phyloP scores from a whole-genome alignment of 2,888 invertebrate genomes.

The Aromia moschata region DNA sequence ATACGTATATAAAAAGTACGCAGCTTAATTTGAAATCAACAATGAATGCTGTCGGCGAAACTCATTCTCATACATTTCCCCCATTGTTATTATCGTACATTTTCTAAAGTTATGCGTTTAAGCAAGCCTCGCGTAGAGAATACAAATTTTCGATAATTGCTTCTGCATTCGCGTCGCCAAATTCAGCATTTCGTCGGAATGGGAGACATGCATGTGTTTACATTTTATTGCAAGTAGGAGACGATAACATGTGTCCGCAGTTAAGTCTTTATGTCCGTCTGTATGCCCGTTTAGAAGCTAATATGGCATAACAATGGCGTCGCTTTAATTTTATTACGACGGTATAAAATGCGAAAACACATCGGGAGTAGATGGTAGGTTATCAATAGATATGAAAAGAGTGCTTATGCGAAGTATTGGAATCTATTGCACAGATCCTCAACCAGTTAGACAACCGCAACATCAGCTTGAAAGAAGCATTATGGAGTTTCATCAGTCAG shows the following conservation, averaged over 20 bases:
- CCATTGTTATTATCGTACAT: neutral
- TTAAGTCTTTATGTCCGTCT: constrained; percentile 26
- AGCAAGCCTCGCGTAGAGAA: neutral
- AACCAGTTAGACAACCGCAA: no score
- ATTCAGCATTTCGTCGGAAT: constrained; percentile 8
- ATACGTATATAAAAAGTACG: neutral
- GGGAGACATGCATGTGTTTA: constrained; percentile 11
- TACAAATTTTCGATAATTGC: neutral
- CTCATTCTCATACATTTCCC: neutral
- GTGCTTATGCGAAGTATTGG: no score
- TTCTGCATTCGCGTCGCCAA: constrained; percentile 4
- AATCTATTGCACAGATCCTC: no score
- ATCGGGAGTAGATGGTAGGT: no score
- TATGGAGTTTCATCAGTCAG: no score
- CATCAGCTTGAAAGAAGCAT: no score
- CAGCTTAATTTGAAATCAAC: neutral
- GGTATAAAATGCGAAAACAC: no score
- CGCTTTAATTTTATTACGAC: constrained; percentile 33
- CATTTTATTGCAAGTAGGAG: constrained; percentile 17
- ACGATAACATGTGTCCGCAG: constrained; percentile 13
- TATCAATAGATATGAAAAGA: no score
- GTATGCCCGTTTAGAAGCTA: constrained; percentile 30
- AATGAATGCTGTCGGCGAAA: neutral
- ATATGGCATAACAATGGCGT: constrained; percentile 32
- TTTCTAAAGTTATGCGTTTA: neutral